Evolutionary conservation across 1,140 invertebrate species (phyloP), one percentile per base, ranked within the genome.

Genomic region (Drosophila orosa): DNA sequence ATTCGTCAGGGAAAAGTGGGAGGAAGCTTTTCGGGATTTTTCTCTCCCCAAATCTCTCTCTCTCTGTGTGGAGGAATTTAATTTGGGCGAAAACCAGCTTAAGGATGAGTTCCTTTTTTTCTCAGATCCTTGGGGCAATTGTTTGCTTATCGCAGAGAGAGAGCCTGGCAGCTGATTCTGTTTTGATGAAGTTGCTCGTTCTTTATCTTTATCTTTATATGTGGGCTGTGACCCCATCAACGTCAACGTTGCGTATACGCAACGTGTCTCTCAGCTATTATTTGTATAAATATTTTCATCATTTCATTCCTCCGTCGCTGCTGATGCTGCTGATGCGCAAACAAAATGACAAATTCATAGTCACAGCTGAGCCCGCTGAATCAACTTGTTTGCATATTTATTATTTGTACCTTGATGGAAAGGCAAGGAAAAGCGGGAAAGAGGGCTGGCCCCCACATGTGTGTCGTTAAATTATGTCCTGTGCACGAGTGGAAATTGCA

Each of bases 281-380:
- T 76, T 75, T 75, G 72, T 76, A 76, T 59, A 75, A 75, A 67
- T 75, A 58, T 66, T 66, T 76, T 59, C 50, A 71, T 71, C 39
- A 71, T 69, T 71, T 29, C n/a, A 6, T 15, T 24, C 10, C 8
- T 19, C 10, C 31, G 37, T 15, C 29, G 55, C 17, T 35, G 13
- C 17, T 33, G 48, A 27, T 48, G 29, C 27, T 31, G 47, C 35
- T 58, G 58, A 29, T 62, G 59, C 61, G 63, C 58, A 61, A 67
- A 54, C 45, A 56, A 82, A 80, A 89, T 89, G 84, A 90, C 80
- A 80, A 89, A 89, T 89, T 89, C 84, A 89, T 89, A 84, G 84
- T 83, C 76, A 45, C 79, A 66, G 56, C 72, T 68, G 73, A 39
- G 52, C 68, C 67, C 66, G 52, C 65, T 40, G 71, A 84, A 77